These are phyloP conservation scores for Chloromyia formosa DNA, from an alignment of 2,888 invertebrate genomes.

Conservation along the genomic window DNA sequence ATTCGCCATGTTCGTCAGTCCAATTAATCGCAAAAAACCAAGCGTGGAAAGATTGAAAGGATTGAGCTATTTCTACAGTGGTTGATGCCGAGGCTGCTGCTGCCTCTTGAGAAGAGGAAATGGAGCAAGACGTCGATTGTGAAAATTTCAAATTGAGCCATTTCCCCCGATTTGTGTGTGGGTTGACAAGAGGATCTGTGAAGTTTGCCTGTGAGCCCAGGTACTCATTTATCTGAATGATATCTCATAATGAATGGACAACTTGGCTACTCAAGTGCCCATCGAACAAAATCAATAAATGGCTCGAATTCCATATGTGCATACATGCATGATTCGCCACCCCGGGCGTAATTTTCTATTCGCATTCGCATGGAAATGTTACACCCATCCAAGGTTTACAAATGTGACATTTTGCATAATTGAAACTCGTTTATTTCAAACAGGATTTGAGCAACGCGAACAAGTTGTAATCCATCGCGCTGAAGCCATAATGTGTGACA, in stretches of 20 bases:
- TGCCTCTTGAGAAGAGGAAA: neutral
- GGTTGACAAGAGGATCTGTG: too few species aligned
- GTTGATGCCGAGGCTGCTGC: too few species aligned
- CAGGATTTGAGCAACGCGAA: conserved; percentile 27
- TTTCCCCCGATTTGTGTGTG: too few species aligned
- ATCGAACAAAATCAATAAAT: neutral
- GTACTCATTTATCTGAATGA: too few species aligned
- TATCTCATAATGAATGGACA: neutral
- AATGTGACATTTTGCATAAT: conserved; percentile 36
- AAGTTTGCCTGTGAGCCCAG: too few species aligned
- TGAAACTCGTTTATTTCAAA: conserved; percentile 31
- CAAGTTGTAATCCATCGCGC: conserved; percentile 26
- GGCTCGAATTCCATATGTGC: neutral
- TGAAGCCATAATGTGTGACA: conserved; percentile 19
- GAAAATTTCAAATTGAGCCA: conserved; percentile 5
- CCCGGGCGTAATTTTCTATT: neutral
- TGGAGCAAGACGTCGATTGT: conserved; percentile 6
- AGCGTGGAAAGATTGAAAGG: neutral
- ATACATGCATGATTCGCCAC: neutral
- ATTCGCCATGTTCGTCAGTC: conserved; percentile 23
- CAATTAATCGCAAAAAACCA: conserved; percentile 24
- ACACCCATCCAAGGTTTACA: conserved; percentile 30
- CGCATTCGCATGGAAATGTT: neutral
- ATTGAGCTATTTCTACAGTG: neutral
- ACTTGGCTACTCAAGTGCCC: neutral